Conservation (phyloP, 2,113 vertebrate species). For the Orycteropus afer region DNA sequence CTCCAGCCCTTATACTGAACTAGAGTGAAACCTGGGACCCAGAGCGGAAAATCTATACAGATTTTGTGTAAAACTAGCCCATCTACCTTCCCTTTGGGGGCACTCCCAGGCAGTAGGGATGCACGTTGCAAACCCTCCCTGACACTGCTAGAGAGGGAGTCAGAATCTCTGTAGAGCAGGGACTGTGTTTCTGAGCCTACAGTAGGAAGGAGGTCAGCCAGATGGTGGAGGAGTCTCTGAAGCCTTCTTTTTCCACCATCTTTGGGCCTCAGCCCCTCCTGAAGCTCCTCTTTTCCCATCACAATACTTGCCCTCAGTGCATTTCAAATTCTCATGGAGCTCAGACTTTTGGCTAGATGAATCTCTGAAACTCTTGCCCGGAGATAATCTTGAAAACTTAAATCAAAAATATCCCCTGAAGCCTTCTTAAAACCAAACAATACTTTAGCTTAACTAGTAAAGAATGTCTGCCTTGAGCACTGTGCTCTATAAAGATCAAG, state of each 20-base stretch:
- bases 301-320: fast-evolving
- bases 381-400: too few species aligned
- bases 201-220: fast-evolving
- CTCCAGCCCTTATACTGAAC: neutral
- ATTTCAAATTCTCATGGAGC: too few species aligned
- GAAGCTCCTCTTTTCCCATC: neutral
- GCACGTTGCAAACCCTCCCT: neutral
- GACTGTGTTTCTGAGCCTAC: neutral
- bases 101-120: neutral
- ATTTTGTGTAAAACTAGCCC: neutral
- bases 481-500: too few species aligned
- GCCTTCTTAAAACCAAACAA: too few species aligned
- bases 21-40: neutral
- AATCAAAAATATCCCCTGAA: too few species aligned
- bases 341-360: too few species aligned
- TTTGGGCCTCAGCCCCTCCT: neutral
- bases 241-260: too few species aligned
- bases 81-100: too few species aligned
- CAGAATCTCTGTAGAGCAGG: neutral
- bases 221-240: neutral
- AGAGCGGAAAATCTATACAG: neutral
- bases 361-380: too few species aligned
- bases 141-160: neutral
- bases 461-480: too few species aligned
- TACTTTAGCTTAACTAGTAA: too few species aligned